Conservation (phyloP, 2,888 invertebrate species). For the Idaea straminata region DNA sequence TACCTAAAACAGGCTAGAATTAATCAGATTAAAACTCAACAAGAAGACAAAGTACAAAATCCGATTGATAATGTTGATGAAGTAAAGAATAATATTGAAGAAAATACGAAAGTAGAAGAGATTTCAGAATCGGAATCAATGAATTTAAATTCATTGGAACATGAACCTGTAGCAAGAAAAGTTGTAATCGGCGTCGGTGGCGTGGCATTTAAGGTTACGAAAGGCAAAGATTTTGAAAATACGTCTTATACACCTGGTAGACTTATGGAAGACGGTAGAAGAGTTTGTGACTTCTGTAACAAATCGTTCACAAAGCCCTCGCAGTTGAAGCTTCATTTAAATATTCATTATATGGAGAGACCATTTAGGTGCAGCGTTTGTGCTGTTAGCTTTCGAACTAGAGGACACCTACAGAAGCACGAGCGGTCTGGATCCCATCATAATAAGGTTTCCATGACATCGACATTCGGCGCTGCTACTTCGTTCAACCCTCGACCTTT, state of each 20-base stretch:
- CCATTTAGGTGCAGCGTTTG: constrained; percentile 96
- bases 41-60: constrained; percentile 51
- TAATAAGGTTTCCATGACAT: constrained; percentile 94
- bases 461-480: constrained; percentile 90
- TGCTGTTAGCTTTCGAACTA: constrained; percentile 92
- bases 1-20: constrained; percentile 82
- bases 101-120: constrained; percentile 52
- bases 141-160: constrained; percentile 60
- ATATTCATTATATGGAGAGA: constrained; percentile 96
- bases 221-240: constrained; percentile 74
- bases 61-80: constrained; percentile 58
- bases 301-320: constrained; percentile 96
- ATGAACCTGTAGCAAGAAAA: constrained; percentile 77
- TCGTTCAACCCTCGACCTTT: constrained; percentile 97
- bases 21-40: constrained; percentile 63
- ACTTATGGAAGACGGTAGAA: constrained; percentile 86
- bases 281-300: constrained; percentile 91
- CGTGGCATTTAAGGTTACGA: constrained; percentile 79
- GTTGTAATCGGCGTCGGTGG: constrained; percentile 84
- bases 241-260: constrained; percentile 73
- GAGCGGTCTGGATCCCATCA: constrained; percentile 95
- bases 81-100: constrained; percentile 52
- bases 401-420: constrained; percentile 96
- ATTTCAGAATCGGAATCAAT: constrained; percentile 54
- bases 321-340: constrained; percentile 94